These are phyloP conservation scores for Tragelaphus scriptus DNA, from an alignment of 2,113 vertebrate species.

Conservation along the genomic window DNA sequence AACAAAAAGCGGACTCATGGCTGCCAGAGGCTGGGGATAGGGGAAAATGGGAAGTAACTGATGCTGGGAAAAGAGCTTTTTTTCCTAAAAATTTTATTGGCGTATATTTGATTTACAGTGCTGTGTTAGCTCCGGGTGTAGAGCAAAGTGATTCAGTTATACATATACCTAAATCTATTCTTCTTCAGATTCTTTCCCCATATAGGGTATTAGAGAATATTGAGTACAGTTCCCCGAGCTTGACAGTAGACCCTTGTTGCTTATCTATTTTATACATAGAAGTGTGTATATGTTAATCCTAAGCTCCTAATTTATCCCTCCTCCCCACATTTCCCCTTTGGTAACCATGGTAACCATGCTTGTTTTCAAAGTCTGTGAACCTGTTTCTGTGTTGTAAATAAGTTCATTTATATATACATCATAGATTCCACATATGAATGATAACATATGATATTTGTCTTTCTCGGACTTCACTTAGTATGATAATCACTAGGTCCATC, in stretches of 20 bases:
- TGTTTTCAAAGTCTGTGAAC: not conserved
- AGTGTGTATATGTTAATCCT: not conserved
- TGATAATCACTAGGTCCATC: not conserved
- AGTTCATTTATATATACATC: not conserved
- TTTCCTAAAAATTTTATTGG: not conserved
- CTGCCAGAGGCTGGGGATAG: not conserved
- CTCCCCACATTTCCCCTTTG: not conserved
- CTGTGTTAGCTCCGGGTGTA: not conserved
- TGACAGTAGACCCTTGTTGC: not conserved
- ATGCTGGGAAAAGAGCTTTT: not conserved
- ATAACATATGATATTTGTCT: not conserved
- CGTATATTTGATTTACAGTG: not conserved
- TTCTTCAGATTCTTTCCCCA: not conserved
- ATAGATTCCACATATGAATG: not conserved
- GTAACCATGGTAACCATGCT: not conserved
- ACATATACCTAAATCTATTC: not conserved
- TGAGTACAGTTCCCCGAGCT: not conserved
- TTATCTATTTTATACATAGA: not conserved
- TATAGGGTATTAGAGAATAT: not conserved
- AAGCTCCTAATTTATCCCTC: not conserved
- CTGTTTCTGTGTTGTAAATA: not conserved
- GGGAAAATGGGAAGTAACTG: no score
- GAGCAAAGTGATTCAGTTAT: not conserved
- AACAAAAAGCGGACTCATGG: not conserved
- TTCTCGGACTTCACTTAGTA: not conserved